Percentiles rank a stretch among this genome's conserved stretches.
These are phyloP conservation scores for Helicoverpa armigera DNA, from an alignment of 1,140 invertebrate species.

Conservation along the genomic window DNA sequence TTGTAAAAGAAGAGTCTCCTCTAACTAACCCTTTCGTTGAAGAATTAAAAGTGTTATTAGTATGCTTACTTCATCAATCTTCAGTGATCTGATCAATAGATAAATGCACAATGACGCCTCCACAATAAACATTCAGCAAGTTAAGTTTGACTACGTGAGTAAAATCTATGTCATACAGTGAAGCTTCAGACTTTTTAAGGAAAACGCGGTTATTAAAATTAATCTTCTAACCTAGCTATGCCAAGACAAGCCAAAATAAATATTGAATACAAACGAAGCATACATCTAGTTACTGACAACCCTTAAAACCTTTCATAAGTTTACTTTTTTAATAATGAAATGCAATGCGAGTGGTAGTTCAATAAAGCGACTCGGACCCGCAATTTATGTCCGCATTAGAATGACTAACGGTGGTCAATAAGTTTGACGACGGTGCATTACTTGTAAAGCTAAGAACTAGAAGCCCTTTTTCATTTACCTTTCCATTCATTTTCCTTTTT, in stretches of 20 bases:
- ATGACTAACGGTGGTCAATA: constrained; percentile 75
- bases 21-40: too few relatives aligned
- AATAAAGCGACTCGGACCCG: constrained; percentile 66
- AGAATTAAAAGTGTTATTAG: too few relatives aligned
- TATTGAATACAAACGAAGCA: background rate
- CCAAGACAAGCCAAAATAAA: background rate
- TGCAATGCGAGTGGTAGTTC: constrained; percentile 73
- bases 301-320: constrained; percentile 60
- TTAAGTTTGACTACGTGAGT: too few relatives aligned
- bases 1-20: too few relatives aligned
- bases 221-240: background rate
- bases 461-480: constrained; percentile 57
- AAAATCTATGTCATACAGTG: too few relatives aligned
- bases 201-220: too few relatives aligned
- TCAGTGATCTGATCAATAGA: too few relatives aligned
- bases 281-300: constrained; percentile 39
- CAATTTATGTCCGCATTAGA: constrained; percentile 77
- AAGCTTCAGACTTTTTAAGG: too few relatives aligned
- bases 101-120: too few relatives aligned
- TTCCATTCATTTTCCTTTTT: constrained; percentile 26
- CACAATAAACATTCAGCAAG: too few relatives aligned
- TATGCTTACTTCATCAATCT: too few relatives aligned
- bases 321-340: constrained; percentile 78
- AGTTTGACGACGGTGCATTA: constrained; percentile 59
- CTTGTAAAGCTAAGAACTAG: constrained; percentile 36